phyloP scores from a whole-genome alignment of 2,113 vertebrate species.

The Nothoprocta perdicaria region DNA sequence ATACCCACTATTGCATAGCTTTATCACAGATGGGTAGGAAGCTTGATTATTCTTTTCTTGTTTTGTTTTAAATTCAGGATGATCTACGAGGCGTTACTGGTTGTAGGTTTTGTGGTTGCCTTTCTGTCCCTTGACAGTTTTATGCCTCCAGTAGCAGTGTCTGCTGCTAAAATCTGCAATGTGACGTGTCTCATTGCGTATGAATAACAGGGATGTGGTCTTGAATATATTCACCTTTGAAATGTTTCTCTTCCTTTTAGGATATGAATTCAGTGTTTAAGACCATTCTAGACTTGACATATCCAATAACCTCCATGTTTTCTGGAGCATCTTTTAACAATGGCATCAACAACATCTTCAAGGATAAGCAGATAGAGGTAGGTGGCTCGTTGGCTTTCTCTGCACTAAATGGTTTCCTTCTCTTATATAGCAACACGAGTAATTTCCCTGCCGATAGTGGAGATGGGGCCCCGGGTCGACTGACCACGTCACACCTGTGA shows the following conservation, averaged over 20 bases:
- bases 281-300: constrained; percentile 89
- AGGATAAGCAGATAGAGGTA: constrained; percentile 92
- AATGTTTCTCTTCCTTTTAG: constrained; percentile 62
- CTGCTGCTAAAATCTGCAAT: not conserved
- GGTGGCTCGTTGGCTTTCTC: not conserved
- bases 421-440: not conserved
- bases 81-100: not conserved
- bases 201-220: not conserved
- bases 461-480: not conserved
- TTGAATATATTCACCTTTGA: not conserved
- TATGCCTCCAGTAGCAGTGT: not conserved
- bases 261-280: constrained; percentile 88
- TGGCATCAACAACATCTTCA: constrained; percentile 84
- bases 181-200: not conserved
- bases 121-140: not conserved
- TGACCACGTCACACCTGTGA: not conserved
- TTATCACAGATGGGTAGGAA: not conserved
- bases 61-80: not conserved
- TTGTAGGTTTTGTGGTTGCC: not conserved
- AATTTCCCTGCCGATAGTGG: not conserved
- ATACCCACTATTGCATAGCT: not conserved
- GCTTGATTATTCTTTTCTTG: not conserved
- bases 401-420: not conserved
- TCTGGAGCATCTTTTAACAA: constrained; percentile 91
- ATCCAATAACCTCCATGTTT: constrained; percentile 95